Evolutionary conservation across 2,888 invertebrate species (phyloP).

Genomic region (Synergus umbraculus): DNA sequence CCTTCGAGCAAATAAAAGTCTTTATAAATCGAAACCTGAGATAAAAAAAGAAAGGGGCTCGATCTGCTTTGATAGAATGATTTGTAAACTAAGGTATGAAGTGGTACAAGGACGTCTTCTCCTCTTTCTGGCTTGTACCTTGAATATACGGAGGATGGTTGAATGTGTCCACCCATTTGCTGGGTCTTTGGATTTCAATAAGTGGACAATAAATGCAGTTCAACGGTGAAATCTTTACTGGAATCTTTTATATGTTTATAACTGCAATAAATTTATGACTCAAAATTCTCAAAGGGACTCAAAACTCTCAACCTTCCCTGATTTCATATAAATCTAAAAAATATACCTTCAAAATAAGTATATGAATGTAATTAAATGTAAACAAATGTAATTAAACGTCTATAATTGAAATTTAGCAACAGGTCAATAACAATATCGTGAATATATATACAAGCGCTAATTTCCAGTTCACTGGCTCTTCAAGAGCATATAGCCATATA

Average conservation of each 20-base stretch:
- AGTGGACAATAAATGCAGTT: slow-evolving; percentile 28
- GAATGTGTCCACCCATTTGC: slow-evolving; percentile 30
- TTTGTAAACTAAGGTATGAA: slow-evolving; percentile 37
- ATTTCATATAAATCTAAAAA: not conserved
- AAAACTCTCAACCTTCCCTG: not conserved
- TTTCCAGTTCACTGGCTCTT: not conserved
- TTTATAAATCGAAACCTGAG: slow-evolving; percentile 1
- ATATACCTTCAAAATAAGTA: too few relatives aligned
- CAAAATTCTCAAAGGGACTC: not conserved
- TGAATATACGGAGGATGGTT: not conserved
- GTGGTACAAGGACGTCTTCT: slow-evolving; percentile 40
- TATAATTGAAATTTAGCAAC: not conserved
- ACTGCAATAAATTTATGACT: not conserved
- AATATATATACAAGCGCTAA: not conserved
- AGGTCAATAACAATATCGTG: not conserved
- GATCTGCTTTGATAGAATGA: slow-evolving; percentile 31
- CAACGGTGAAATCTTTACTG: slow-evolving; percentile 17
- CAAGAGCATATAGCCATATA: too few relatives aligned
- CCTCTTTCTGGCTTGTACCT: slow-evolving; percentile 21
- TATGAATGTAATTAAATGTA: not conserved
- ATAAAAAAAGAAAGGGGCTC: slow-evolving; percentile 3
- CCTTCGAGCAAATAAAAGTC: slow-evolving; percentile 8
- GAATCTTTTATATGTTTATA: not conserved
- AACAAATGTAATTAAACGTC: not conserved
- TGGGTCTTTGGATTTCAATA: slow-evolving; percentile 30